Percentiles rank a stretch among this genome's conserved stretches.
These are phyloP conservation scores for Borostomias antarcticus DNA, from an alignment of 2,797 vertebrate genomes.

Conservation along the genomic window DNA sequence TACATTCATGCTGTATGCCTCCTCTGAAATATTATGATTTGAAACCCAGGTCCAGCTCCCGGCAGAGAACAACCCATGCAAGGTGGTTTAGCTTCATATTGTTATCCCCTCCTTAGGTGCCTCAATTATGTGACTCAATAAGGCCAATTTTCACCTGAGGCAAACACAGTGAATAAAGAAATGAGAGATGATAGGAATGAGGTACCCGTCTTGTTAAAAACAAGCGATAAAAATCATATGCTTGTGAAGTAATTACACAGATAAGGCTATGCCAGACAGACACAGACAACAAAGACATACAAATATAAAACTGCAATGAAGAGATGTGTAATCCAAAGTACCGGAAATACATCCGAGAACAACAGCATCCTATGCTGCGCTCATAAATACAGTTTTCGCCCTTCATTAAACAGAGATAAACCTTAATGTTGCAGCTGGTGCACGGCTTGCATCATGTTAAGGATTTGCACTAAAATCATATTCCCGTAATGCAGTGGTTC, in stretches of 20 bases:
- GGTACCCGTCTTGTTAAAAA: constrained; percentile 7
- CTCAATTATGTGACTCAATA: constrained; percentile 33
- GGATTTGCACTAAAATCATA: constrained; percentile 35
- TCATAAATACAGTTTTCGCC: constrained; percentile 67
- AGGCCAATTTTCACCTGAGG: constrained; percentile 44
- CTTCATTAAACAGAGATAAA: constrained; percentile 59
- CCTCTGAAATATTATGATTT: constrained; percentile 23
- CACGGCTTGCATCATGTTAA: constrained; percentile 29
- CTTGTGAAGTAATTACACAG: constrained; percentile 55
- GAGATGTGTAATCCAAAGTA: constrained; percentile 45
- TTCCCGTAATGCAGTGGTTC: constrained; percentile 23
- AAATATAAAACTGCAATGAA: constrained; percentile 52
- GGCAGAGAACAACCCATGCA: constrained; percentile 15
- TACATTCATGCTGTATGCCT: constrained; percentile 18
- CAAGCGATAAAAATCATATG: constrained; percentile 34
- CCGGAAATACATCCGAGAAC: constrained; percentile 40
- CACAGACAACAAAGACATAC: constrained; percentile 27
- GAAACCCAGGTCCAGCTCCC: constrained; percentile 35
- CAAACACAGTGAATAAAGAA: constrained; percentile 34
- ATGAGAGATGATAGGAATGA: constrained; percentile 37
- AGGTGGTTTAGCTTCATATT: constrained; percentile 38
- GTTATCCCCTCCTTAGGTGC: too few relatives aligned
- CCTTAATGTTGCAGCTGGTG: constrained; percentile 33
- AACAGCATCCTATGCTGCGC: constrained; percentile 45
- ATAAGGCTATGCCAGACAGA: constrained; percentile 48